Base-by-base conservation (phyloP, 2,797 vertebrate species). In the Dendrocincla tyrannina region DNA sequence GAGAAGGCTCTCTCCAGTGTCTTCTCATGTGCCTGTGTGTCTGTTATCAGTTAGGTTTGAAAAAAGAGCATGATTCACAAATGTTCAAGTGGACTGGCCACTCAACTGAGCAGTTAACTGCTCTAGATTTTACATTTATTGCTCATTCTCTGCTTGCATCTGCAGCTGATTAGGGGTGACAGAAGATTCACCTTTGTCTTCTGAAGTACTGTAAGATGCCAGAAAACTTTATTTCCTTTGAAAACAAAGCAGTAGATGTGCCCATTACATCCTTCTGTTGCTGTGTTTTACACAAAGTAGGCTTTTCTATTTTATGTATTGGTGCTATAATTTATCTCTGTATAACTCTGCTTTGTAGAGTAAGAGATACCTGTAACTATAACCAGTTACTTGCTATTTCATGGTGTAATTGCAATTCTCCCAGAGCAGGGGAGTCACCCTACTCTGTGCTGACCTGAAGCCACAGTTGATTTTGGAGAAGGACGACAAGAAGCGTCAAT, bases 191-290 rank as follows among this genome's bases (percentile, higher is more conserved):
- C 53, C 52, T 91, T 92, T 84, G 56, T 82, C 77, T 91, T 89
- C 64, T 77, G 47, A 77, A 81, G 60, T 62, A 50, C 35, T 79
- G 91, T 55, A 73, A 66, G 47, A 76, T 30, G 28, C n/a, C 59
- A 93, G 80, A 93, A 94, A 84, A 78, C 47, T 59, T 64, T 16
- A 93, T 93, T 95, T 82, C 23, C 58, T 97, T 83, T 88, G 84
- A 80, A 90, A 92, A 47, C 8, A 33, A 77, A 63, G 19, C 25
- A 58, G 14, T 27, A 42, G 20, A 52, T 77, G 17, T 76, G 33
- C 41, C 64, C 13, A 10, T 89, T 90, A 46, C 28, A 17, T 49
- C 9, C 9, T 73, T 56, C 37, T 7, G 1, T 64, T 68, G 28
- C 52, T 56, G 3, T 63, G 52, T 83, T 81, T 96, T 92, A 66